phyloP scores from a whole-genome alignment of 2,888 invertebrate species.

The Stegana nigrithorax region DNA sequence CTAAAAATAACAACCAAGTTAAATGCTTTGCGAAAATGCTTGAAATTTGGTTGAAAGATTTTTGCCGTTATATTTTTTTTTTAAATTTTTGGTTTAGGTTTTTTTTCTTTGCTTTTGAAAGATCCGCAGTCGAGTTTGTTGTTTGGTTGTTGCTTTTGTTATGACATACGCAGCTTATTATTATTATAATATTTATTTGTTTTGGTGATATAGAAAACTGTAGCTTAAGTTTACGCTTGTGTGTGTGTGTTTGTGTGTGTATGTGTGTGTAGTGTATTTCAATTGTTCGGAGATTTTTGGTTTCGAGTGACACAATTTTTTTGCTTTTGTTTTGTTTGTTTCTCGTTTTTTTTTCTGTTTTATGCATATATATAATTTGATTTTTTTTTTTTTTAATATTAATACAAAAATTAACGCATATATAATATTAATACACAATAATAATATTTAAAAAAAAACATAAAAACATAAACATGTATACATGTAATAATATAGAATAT shows the following conservation, averaged over 20 bases:
- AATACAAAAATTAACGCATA: slow-evolving; percentile 6
- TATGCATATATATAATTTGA: too few relatives aligned
- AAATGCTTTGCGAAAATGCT: too few relatives aligned
- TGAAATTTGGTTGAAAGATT: too few relatives aligned
- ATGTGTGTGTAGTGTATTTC: not conserved
- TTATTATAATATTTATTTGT: not conserved
- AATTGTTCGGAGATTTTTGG: not conserved
- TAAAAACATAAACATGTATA: slow-evolving; percentile 12
- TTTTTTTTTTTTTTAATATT: slow-evolving; percentile 6
- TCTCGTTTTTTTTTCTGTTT: slow-evolving; percentile 15
- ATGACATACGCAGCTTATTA: not conserved
- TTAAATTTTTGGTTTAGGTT: too few relatives aligned
- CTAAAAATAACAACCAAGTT: too few relatives aligned
- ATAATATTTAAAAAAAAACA: slow-evolving; percentile 13
- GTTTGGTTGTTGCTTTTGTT: not conserved
- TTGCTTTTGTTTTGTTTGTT: slow-evolving; percentile 14
- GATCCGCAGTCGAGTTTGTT: not conserved
- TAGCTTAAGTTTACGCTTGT: not conserved
- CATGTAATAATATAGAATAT: slow-evolving; percentile 8
- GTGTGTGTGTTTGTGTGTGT: not conserved
- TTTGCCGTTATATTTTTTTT: too few relatives aligned
- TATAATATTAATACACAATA: not conserved
- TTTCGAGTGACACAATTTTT: not conserved
- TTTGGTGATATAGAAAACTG: not conserved
- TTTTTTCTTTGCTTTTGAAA: too few relatives aligned